Evolutionary conservation across 2,888 invertebrate species (phyloP), one percentile per base, ranked within the genome.

Genomic region (Willowsia nigromaculata): DNA sequence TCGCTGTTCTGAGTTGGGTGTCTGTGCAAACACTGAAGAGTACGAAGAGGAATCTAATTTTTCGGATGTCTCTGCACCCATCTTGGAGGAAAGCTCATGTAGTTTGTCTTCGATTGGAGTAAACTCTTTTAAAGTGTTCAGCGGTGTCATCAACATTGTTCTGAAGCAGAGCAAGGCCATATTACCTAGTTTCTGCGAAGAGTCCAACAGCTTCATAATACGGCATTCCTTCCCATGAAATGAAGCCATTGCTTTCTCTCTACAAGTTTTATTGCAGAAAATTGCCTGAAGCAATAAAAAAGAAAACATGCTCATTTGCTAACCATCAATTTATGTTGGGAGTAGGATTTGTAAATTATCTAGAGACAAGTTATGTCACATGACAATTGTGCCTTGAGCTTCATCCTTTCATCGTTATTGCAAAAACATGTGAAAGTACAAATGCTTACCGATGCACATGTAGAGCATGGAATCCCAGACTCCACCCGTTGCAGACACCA

Each of bases 171-270:
- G 91, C 4, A 92, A 90, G 5, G 93, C 93, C 93, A 93, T 93
- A 71, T 91, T 90, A 43, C 93, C 93, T 50, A 93, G 87, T 74
- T 88, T 82, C 59, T 92, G 90, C 0, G 92, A 92, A 13, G 91
- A 91, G 53, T 91, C 90, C 62, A 93, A 68, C 13, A 92, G 91
- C 65, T 93, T 92, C 13, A 92, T 84, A 27, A 94, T 92, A 30
- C 88, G 83, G 89, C 94, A 94, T 88, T 94, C 94, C 83, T 93
- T 94, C 85, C 92, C 93, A 91, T 94, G 94, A 91, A 94, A 94
- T 18, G 88, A 83, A 5, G 90, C 84, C 94, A 94, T 94, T 3
- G 94, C 93, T 59, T 92, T 90, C 27, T 90, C 89, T 33, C 94
- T 93, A 90, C 94, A 94, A 0, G 93, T 90, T 88, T 93, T 93